These are phyloP conservation scores for Danionella cerebrum DNA, from an alignment of 2,113 vertebrate genomes.

Conservation along the genomic window DNA sequence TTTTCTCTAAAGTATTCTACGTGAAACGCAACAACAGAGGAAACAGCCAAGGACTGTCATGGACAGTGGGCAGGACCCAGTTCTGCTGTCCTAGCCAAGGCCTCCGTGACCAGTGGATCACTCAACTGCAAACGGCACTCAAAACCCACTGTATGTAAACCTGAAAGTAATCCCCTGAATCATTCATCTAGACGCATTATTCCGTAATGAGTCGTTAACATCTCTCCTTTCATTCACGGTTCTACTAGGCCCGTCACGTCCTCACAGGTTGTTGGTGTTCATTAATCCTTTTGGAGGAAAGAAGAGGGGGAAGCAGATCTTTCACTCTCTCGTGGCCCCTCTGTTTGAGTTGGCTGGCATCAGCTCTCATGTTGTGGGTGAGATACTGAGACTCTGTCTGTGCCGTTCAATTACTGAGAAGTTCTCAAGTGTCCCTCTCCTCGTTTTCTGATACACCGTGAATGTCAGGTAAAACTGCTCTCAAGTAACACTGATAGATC, in stretches of 20 bases:
- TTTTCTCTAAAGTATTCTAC: conserved; percentile 59
- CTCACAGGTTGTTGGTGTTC: conserved; percentile 68
- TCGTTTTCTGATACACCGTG: conserved; percentile 22
- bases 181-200: neutral
- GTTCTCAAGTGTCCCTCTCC: conserved; percentile 23
- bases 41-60: conserved; percentile 48
- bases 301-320: conserved; percentile 63
- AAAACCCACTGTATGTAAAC: conserved; percentile 59
- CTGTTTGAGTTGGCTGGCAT: conserved; percentile 74
- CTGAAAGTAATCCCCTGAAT: neutral
- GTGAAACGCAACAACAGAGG: conserved; percentile 56
- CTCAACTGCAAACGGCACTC: conserved; percentile 51
- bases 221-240: neutral
- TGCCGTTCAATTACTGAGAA: conserved; percentile 13
- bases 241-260: conserved; percentile 53
- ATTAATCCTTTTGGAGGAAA: conserved; percentile 75
- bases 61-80: conserved; percentile 63
- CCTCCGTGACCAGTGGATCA: conserved; percentile 65
- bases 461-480: neutral
- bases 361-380: conserved; percentile 70
- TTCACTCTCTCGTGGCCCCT: conserved; percentile 60
- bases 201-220: neutral
- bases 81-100: conserved; percentile 63
- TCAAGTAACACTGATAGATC: conserved; percentile 8
- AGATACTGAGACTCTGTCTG: conserved; percentile 23